Evolutionary conservation across 2,797 vertebrate genomes (phyloP), one percentile per base, ranked within the genome.

Genomic region (Numenius phaeopus): DNA sequence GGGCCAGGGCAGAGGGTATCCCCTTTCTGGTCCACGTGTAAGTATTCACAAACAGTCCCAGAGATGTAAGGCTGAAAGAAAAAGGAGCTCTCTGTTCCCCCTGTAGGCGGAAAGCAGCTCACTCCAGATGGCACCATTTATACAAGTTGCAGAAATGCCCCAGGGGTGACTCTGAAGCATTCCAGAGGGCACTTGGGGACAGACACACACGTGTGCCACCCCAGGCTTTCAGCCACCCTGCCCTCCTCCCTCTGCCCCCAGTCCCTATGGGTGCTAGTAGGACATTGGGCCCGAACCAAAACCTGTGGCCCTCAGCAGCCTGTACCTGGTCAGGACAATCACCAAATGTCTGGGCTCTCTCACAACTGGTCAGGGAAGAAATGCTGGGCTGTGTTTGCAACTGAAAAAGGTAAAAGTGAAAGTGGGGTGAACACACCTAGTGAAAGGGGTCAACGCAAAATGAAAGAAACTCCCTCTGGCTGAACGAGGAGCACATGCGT

Each of bases 131-230:
- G 26, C n/a, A 50, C 47, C 29, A 32, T 55, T 32, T 49, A 7
- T 82, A 57, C 0, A 2, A 65, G 30, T 9, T 40, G 32, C 29
- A 83, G 65, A 66, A 87, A 44, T 14, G 11, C 59, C 47, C 47
- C 29, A 30, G 27, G 7, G 15, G 19, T 77, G 15, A 44, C 52
- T 57, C 44, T 14, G 18, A 42, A 92, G 18, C 1, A 0, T 75
- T 80, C 50, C 16, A 42, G 40, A 37, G 37, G 22, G 27, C 46
- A 47, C 8, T 23, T 5, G 1, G 1, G 24, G n/a, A 49, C 27
- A 11, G 52, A 34, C 32, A 23, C 2, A 3, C 0, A 0, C 42
- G 7, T 21, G 44, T 47, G 61, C 32, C 44, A 55, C 3, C 16
- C 23, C 1, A 0, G 10, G 27, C 42, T 73, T 22, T 11, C 58